phyloP scores from a whole-genome alignment of 2,113 vertebrate genomes.

The Phyllostomus discolor region DNA sequence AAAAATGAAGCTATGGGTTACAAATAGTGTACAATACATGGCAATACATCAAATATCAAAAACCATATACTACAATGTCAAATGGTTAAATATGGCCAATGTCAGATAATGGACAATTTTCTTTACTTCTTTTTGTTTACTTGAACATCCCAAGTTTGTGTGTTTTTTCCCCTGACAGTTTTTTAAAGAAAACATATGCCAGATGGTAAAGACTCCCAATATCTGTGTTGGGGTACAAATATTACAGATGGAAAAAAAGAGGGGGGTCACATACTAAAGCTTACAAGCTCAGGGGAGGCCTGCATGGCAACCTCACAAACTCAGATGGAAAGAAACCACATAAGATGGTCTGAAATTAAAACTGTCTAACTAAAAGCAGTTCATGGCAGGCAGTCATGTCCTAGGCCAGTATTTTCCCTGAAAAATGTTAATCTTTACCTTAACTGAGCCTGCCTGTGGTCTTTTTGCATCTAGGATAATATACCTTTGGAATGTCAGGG shows the following conservation, averaged over 20 bases:
- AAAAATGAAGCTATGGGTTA: background rate
- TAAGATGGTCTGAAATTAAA: background rate
- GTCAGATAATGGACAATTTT: background rate
- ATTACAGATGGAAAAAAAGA: background rate
- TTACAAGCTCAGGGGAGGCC: background rate
- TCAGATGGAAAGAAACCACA: background rate
- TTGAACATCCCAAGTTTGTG: background rate
- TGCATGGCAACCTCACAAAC: background rate
- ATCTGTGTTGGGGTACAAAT: background rate
- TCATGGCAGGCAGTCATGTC: background rate
- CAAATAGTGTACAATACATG: background rate
- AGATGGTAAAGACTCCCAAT: background rate
- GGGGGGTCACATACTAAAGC: background rate
- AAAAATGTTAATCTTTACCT: background rate
- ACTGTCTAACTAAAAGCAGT: background rate
- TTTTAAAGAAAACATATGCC: slow-evolving; percentile 26
- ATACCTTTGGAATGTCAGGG: background rate
- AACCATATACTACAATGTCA: background rate
- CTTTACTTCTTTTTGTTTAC: background rate
- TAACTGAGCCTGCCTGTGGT: background rate
- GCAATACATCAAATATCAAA: background rate
- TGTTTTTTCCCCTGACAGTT: background rate
- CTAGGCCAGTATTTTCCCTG: background rate
- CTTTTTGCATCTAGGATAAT: background rate
- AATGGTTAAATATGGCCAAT: background rate